Evolutionary conservation across 2,888 invertebrate genomes (phyloP), one percentile per base, ranked within the genome.

Genomic region (Melolontha melolontha): DNA sequence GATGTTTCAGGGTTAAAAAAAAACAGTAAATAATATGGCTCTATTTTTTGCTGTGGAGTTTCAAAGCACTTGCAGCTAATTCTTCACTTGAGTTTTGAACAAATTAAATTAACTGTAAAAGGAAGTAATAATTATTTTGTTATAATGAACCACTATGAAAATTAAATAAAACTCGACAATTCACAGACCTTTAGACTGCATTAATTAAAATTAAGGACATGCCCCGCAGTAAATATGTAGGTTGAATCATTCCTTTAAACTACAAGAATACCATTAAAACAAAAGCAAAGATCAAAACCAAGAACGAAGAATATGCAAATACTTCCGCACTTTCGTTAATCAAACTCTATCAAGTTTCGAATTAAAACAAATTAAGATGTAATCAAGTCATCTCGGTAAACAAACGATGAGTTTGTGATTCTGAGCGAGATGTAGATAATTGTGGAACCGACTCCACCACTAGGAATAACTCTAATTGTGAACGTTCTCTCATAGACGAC

Each of bases 311-410:
- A 54, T 54, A 65, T 65, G 64, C 54, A 65, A 54, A 65, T 65
- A 54, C 54, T 39, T 10, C 39, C 7, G 39, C 39, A 39, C 34
- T 39, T 29, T 8, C 17, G 29, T 51, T 54, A 54, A 54, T 54
- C 54, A 54, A 54, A 54, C 54, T 40, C 17, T 39, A 54, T 54
- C 40, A 39, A 54, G 54, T 40, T 54, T 50, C 59, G 69, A 71
- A 73, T 73, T 72, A 72, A 71, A 73, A 71, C 72, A 74, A 79
- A 77, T 77, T 78, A 77, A 75, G 76, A 75, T 73, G 69, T 75
- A 73, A 77, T 79, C 74, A 72, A 73, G 70, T 71, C 73, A 71
- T 66, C 70, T 73, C 68, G 66, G 75, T 77, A 77, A 77, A 79
- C 76, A 77, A 74, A 73, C 71, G 72, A 75, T 75, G 75, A 75